Base-by-base conservation (phyloP, 2,797 vertebrate genomes). In the Thripadectes ignobilis region DNA sequence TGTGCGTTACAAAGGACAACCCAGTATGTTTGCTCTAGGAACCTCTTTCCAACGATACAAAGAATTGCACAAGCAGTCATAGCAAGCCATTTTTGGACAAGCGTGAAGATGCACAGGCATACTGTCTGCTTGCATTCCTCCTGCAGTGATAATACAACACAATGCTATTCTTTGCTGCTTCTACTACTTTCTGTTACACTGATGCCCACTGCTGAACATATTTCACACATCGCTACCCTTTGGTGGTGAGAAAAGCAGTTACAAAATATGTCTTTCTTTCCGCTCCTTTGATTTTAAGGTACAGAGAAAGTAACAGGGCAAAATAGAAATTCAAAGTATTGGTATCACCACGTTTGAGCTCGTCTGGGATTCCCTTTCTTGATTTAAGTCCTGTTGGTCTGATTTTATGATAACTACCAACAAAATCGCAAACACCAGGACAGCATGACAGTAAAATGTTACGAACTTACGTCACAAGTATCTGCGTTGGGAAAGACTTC, bases 81-180 rank as follows among this genome's bases (percentile, higher is more conserved):
- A 68, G 39, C 11, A 63, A 55, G 55, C 30, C 14, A 27, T 77
- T 85, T 72, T 72, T 62, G 17, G 4, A 52, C n/a, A 48, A 24
- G 29, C 57, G 26, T 2, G 1, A 48, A 54, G 62, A 32, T 1
- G 2, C 34, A 19, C 1, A 52, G 54, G 21, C 16, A 17, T 11
- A 11, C 29, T 46, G 24, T 54, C 38, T 67, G 52, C 66, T 39
- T 48, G 43, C 0, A 0, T 16, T 74, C 10, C 49, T 81, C 19
- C 49, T 77, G 58, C 18, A 72, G 16, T 12, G 19, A 36, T 15
- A 6, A 36, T 6, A 48, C 23, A 76, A 51, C 18, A 29, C 7
- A 24, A 38, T 1, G 5, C 23, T 39, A 18, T 58, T 71, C 36
- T 66, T 66, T 29, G 29, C 30, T 69, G 63, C 32, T 48, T 38